Conservation (phyloP, 2,797 vertebrate species). For the Melanotaenia pygmaea region DNA sequence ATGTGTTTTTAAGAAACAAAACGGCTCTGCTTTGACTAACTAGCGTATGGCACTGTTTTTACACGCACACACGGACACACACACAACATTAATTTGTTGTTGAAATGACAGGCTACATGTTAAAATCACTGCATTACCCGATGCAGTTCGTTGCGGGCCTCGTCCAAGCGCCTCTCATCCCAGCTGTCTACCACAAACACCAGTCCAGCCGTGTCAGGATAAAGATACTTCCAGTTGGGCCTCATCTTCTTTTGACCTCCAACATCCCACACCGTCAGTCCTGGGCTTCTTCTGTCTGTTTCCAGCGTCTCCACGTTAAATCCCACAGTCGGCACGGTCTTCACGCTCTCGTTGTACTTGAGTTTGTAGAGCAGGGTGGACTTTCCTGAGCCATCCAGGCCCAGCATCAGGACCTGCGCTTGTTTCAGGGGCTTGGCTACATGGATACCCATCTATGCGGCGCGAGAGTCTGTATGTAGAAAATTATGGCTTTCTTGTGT, state of each 20-base stretch:
- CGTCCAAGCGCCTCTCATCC: constrained; percentile 81
- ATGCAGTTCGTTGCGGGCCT: constrained; percentile 86
- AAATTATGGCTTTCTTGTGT: neutral
- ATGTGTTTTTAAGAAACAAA: neutral
- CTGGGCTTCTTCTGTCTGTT: constrained; percentile 62
- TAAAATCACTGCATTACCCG: constrained; percentile 55
- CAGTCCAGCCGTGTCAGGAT: constrained; percentile 83
- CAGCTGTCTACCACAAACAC: constrained; percentile 90
- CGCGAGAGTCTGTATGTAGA: constrained; percentile 5
- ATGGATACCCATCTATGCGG: constrained; percentile 83
- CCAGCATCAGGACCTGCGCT: constrained; percentile 88
- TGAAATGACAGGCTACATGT: neutral
- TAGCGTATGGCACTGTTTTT: neutral
- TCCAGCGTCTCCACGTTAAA: constrained; percentile 94
- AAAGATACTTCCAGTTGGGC: constrained; percentile 86
- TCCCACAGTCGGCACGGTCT: constrained; percentile 89
- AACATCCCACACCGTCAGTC: constrained; percentile 90
- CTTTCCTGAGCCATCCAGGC: constrained; percentile 89
- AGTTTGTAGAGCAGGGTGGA: constrained; percentile 91
- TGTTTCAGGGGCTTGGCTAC: constrained; percentile 80
- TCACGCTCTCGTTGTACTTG: constrained; percentile 83
- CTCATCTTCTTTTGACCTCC: constrained; percentile 91
- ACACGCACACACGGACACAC: too few relatives aligned
- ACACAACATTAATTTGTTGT: neutral
- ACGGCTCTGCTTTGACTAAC: neutral